Evolutionary conservation across 2,113 vertebrate species (phyloP), one percentile per base, ranked within the genome.

Genomic region (Phocoena phocoena): DNA sequence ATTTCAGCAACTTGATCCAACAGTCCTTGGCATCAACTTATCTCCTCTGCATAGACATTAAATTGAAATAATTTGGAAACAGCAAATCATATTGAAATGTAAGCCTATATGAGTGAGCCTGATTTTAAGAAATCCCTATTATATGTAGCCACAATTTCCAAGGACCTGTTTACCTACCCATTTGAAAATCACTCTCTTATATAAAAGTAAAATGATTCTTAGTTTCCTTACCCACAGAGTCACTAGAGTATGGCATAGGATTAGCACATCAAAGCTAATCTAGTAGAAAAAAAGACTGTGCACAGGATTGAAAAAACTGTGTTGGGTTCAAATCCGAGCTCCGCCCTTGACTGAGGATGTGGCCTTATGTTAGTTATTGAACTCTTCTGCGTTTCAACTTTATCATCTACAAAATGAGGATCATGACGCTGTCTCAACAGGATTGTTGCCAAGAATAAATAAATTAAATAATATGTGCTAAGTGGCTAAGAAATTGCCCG

Each of bases 141-240:
- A 28, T 33, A 1, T 68, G 6, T 81, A 83, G 90, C 28, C 38
- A 38, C 4, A 76, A 44, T 87, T 92, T 70, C 8, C 38, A 93
- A 88, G 53, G 50, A 74, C 8, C 23, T 91, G 36, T 44, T 68
- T 95, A 84, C 18, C 77, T 60, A 67, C 2, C 9, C 36, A 80
- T 55, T 62, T 74, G 44, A 96, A 93, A 93, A 67, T 26, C 70
- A 74, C n/a, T 68, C 8, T 84, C 33, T 55, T 79, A 73, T 18
- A 36, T 53, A 92, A 90, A 96, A 71, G 12, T 60, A 28, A 94
- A 92, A 68, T 93, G 50, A 76, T 17, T 41, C 9, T 94, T 84
- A 92, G 23, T 15, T 28, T 74, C 11, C 18, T 93, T 17, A 74
- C 1, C 2, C 33, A 79, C 41, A 71, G 6, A 81, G 41, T 90